These are phyloP conservation scores for Myotis pilosus DNA, from an alignment of 2,797 vertebrate species.

Conservation along the genomic window DNA sequence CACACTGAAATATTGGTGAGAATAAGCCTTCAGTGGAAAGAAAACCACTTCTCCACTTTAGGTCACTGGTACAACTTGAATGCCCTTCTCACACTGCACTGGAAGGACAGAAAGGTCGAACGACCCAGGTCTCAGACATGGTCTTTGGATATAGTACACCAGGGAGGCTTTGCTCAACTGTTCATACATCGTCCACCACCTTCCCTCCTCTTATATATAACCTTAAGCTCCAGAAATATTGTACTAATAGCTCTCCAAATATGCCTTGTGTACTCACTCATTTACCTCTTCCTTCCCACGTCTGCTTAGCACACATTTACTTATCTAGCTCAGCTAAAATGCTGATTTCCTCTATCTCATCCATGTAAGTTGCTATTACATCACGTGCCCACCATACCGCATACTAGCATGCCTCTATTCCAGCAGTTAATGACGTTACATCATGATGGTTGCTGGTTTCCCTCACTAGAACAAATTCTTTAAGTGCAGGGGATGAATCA, in stretches of 20 bases:
- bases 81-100: neutral
- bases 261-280: neutral
- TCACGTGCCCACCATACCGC: neutral
- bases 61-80: neutral
- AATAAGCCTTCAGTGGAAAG: neutral
- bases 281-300: neutral
- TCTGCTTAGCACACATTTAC: neutral
- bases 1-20: neutral
- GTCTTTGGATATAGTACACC: neutral
- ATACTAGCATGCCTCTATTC: neutral
- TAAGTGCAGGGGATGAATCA: neutral
- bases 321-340: conserved; percentile 33
- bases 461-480: conserved; percentile 27
- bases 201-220: neutral
- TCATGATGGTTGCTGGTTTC: neutral
- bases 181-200: neutral
- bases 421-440: neutral
- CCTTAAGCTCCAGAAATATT: conserved; percentile 10
- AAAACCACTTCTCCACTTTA: neutral
- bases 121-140: neutral
- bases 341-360: neutral
- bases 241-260: neutral
- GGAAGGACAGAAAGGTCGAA: conserved; percentile 25
- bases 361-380: neutral
- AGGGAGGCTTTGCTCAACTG: neutral